Conservation (phyloP, 64 coral and sea anemone genomes). For the Stylophora pistillata region DNA sequence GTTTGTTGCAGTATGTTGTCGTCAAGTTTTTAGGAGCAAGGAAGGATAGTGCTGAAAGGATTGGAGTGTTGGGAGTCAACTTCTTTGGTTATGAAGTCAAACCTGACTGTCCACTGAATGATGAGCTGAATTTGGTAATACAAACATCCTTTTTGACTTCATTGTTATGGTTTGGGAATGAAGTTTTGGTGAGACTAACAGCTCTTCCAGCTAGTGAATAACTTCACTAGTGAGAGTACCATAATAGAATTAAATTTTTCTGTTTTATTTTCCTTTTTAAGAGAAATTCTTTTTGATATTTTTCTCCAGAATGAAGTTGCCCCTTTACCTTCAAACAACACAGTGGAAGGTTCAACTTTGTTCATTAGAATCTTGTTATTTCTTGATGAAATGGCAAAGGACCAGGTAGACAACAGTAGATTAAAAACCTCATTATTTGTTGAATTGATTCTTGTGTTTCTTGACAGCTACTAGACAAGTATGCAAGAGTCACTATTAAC, state of each 20-base stretch:
- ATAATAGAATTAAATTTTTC: neutral
- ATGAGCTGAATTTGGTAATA: constrained; percentile 75
- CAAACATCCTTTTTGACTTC: neutral
- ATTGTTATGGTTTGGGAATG: neutral
- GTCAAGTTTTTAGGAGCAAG: constrained; percentile 90
- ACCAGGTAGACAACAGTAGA: constrained; percentile 61
- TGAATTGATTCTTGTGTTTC: neutral
- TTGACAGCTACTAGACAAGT: neutral
- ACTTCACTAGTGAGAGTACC: neutral
- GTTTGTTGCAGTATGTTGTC: constrained; percentile 74
- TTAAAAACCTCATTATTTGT: neutral
- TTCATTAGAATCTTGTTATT: constrained; percentile 88
- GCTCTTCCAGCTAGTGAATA: neutral
- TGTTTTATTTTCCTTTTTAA: neutral
- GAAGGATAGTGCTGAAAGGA: constrained; percentile 69
- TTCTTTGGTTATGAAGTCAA: constrained; percentile 91
- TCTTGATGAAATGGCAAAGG: constrained; percentile 95
- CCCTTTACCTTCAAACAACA: constrained; percentile 53
- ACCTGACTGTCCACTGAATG: constrained; percentile 69
- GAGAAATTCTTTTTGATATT: neutral
- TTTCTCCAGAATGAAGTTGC: constrained; percentile 69
- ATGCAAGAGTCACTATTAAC: too few species aligned
- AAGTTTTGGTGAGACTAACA: neutral
- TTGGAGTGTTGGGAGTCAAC: constrained; percentile 80
- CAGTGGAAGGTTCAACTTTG: constrained; percentile 73